phyloP scores from a whole-genome alignment of 1,140 invertebrate genomes.

The Monomorium pharaonis region DNA sequence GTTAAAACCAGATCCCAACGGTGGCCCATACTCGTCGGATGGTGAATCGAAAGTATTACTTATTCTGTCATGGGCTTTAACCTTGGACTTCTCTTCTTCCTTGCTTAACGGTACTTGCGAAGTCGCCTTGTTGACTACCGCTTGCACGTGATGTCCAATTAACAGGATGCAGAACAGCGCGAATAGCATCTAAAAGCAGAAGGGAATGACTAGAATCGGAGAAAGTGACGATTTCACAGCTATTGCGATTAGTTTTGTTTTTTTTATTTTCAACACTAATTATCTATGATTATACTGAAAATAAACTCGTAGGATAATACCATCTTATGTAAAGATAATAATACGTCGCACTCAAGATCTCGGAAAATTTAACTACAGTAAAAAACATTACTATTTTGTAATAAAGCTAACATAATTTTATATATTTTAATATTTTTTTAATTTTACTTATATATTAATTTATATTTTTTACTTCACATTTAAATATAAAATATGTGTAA shows the following conservation, averaged over 20 bases:
- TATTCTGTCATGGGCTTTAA: constrained; percentile 80
- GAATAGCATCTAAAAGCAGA: constrained; percentile 77
- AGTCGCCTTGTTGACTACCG: constrained; percentile 79
- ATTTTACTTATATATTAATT: not conserved
- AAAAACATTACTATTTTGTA: not conserved
- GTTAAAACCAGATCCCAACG: constrained; percentile 70
- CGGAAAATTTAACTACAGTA: not conserved
- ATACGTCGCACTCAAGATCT: not conserved
- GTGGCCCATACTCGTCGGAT: constrained; percentile 75
- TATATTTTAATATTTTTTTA: not conserved
- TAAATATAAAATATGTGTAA: constrained; percentile 3
- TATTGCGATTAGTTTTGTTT: constrained; percentile 11
- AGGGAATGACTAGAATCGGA: constrained; percentile 14
- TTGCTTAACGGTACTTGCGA: constrained; percentile 61
- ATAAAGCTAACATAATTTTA: constrained; percentile 9
- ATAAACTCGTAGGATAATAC: not conserved
- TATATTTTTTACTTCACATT: not conserved
- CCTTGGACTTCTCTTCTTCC: constrained; percentile 68
- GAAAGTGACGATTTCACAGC: not conserved
- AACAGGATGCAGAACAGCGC: constrained; percentile 76
- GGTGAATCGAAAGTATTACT: constrained; percentile 82
- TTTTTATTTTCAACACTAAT: not conserved
- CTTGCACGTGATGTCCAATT: constrained; percentile 70
- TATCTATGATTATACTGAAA: not conserved
- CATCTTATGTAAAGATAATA: constrained; percentile 17